Conservation (phyloP, 2,113 vertebrate species). For the Aythya baeri region DNA sequence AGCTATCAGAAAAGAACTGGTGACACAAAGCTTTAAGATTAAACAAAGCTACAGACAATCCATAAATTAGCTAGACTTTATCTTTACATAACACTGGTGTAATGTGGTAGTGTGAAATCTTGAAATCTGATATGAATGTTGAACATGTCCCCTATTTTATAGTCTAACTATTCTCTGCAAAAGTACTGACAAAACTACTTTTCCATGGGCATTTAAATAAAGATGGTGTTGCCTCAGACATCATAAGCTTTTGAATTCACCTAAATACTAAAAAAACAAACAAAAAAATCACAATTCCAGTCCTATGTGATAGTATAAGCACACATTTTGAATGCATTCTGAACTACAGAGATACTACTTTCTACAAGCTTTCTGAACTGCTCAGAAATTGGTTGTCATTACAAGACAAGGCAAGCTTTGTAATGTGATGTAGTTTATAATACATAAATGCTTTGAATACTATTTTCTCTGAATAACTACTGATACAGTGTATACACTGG, state of each 20-base stretch:
- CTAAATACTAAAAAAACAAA: neutral
- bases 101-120: neutral
- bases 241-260: neutral
- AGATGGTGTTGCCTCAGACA: neutral
- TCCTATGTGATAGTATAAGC: neutral
- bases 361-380: no score
- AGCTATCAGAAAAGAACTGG: neutral
- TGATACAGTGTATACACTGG: neutral
- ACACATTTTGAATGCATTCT: neutral
- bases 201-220: neutral
- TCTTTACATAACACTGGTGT: neutral
- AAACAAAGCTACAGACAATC: neutral
- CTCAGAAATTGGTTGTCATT: neutral
- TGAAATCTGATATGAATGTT: neutral
- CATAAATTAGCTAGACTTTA: neutral
- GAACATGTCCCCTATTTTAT: neutral
- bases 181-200: neutral
- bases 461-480: neutral
- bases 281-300: neutral
- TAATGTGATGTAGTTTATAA: neutral
- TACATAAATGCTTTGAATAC: neutral
- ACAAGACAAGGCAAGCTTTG: neutral
- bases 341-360: no score
- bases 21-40: neutral
- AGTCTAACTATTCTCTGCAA: neutral